A percentile compares a stretch with the other conserved stretches of the same genome.
Evolutionary conservation across 2,113 vertebrate genomes (phyloP).

Genomic region (Amia ocellicauda): DNA sequence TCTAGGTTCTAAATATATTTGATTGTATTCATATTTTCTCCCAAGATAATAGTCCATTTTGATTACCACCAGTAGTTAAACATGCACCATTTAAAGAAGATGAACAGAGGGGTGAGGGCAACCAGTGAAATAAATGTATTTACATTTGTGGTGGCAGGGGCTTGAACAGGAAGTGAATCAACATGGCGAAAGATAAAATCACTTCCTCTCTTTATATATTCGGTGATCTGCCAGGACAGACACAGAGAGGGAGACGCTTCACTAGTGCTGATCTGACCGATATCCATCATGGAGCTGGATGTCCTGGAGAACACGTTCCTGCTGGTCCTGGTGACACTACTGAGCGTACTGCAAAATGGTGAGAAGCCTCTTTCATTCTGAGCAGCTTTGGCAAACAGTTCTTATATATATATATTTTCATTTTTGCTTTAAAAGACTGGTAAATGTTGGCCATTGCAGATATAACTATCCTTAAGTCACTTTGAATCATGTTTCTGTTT

Average conservation of each 20-base stretch:
- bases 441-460: too few relatives aligned
- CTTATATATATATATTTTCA: background rate
- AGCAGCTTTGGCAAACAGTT: background rate
- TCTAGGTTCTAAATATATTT: too few relatives aligned
- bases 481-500: too few relatives aligned
- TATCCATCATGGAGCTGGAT: constrained; percentile 67
- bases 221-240: background rate
- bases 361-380: constrained; percentile 37
- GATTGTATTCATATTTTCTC: too few relatives aligned
- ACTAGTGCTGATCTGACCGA: background rate
- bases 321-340: constrained; percentile 76
- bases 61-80: too few relatives aligned
- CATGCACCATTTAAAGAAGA: too few relatives aligned
- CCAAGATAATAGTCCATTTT: too few relatives aligned
- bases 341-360: constrained; percentile 89
- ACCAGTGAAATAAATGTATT: too few relatives aligned
- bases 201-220: constrained; percentile 11
- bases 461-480: too few relatives aligned
- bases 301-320: constrained; percentile 76
- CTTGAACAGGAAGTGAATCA: constrained; percentile 5
- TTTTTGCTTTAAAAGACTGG: too few relatives aligned
- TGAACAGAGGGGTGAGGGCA: too few relatives aligned
- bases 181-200: constrained; percentile 1
- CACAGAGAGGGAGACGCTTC: background rate
- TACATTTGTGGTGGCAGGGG: background rate